These are phyloP conservation scores for Tetraneura akinire DNA, from an alignment of 1,140 invertebrate species.

Conservation along the genomic window DNA sequence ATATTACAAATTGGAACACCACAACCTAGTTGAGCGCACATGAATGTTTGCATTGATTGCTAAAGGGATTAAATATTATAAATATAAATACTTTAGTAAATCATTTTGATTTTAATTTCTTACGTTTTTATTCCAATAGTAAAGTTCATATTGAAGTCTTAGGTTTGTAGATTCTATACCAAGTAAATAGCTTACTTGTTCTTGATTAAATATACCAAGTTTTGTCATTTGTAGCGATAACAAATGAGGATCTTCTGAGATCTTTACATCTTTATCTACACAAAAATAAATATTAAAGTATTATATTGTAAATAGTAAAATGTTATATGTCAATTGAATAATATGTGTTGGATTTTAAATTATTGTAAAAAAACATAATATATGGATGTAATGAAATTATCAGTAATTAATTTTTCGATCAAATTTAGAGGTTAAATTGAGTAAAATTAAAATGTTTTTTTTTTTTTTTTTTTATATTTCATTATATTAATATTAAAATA, in stretches of 20 bases:
- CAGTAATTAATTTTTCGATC: no score
- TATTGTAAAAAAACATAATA: no score
- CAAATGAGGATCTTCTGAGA: background rate
- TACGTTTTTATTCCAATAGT: slow-evolving; percentile 31
- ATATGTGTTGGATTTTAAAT: no score
- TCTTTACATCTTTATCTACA: slow-evolving; percentile 35
- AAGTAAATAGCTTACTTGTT: slow-evolving; percentile 19
- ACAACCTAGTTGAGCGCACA: background rate
- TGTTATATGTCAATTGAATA: no score
- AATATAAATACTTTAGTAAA: background rate
- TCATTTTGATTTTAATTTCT: background rate
- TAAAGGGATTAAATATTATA: background rate
- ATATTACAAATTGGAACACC: background rate
- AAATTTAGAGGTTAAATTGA: no score
- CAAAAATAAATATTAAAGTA: background rate
- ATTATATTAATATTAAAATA: no score
- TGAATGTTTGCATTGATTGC: slow-evolving; percentile 41
- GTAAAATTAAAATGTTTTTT: no score
- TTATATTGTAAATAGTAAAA: no score
- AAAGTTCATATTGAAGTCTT: slow-evolving; percentile 18
- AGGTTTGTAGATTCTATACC: slow-evolving; percentile 25
- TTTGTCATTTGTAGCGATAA: slow-evolving; percentile 8
- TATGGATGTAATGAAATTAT: no score
- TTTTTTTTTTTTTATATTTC: no score
- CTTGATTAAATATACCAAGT: slow-evolving; percentile 35